Evolutionary conservation across 2,888 invertebrate species (phyloP), one percentile per base, ranked within the genome.

Genomic region (Schrankia costaestrigalis): DNA sequence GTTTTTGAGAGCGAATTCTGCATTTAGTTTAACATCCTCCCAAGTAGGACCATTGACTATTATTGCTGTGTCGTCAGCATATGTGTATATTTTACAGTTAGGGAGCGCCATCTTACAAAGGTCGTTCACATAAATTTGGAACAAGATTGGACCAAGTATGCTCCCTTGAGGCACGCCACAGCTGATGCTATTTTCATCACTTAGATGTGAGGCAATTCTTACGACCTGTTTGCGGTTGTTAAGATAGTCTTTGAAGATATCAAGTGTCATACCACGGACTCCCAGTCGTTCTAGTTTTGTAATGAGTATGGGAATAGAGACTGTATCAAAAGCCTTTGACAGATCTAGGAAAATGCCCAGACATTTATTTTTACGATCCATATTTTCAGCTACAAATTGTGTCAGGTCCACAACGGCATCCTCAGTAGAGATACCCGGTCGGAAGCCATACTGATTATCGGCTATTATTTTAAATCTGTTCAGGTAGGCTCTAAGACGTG

Each of bases 241-340:
- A 11, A 26, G 26, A 7, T 26, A 26, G 17, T 17, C 12, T 11
- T 17, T 26, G 11, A 26, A 26, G 2, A 26, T 26, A 8, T 26
- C 17, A 1, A 11, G 7, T 2, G 26, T 10, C 2, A 26, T 11
- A 1, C 17, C 26, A 5, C 26, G 15, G 3, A 26, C 17, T 7
- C 26, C 26, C 3, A 26, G 7, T 10, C 1, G 5, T 11, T 26
- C 17, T 2, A 26, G 10, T 9, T 26, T 26, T 2, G 17, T 8
- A 10, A 17, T 15, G 2, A 26, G 26, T 9, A 26, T 1, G 7
- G 26, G 17, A 11, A 26, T 11, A 11, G 26, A 26, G 6, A 26
- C 17, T 10, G 26, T 26, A n/a, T 26, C 17, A 17, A 15, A 26
- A 8, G 26, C 26, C 6, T 26, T 17, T 8, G 26, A 17, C 7